Conservation (phyloP, 2,113 vertebrate species). For the Agapornis roseicollis region DNA sequence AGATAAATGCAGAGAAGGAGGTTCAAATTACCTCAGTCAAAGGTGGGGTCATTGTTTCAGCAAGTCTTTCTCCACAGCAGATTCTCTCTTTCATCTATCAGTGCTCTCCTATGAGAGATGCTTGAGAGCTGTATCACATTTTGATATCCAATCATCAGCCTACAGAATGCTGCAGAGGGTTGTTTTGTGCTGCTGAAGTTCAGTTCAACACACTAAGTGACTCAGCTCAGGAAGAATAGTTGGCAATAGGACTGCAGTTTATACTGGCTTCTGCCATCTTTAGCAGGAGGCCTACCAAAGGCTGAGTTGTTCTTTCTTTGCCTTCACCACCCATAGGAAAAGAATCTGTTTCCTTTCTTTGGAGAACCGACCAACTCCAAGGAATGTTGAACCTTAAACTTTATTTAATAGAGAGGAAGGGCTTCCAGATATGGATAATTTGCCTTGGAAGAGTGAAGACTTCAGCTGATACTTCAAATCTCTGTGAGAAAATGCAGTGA, state of each 20-base stretch:
- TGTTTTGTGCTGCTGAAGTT: constrained; percentile 34
- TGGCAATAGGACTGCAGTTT: constrained; percentile 28
- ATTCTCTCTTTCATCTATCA: constrained; percentile 20
- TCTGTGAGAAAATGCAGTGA: background rate
- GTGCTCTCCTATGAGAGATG: background rate
- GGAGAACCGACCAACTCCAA: background rate
- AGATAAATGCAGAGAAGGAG: background rate
- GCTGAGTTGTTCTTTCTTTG: constrained; percentile 41
- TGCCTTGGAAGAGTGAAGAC: background rate
- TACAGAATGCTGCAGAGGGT: background rate
- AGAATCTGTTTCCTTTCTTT: constrained; percentile 27
- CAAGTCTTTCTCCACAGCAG: background rate
- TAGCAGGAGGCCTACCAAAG: background rate
- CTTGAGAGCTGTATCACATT: constrained; percentile 27
- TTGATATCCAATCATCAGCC: background rate
- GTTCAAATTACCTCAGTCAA: constrained; percentile 24
- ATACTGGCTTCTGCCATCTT: constrained; percentile 35
- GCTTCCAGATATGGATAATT: background rate
- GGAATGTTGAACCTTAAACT: constrained; percentile 22
- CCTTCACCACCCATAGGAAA: constrained; percentile 19
- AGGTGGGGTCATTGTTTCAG: constrained; percentile 35
- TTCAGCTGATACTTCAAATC: background rate
- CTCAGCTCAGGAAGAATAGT: constrained; percentile 19
- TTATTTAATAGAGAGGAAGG: background rate
- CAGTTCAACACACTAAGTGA: background rate